Evolutionary conservation across 2,888 invertebrate species (phyloP).

Genomic region (Baronia brevicornis): DNA sequence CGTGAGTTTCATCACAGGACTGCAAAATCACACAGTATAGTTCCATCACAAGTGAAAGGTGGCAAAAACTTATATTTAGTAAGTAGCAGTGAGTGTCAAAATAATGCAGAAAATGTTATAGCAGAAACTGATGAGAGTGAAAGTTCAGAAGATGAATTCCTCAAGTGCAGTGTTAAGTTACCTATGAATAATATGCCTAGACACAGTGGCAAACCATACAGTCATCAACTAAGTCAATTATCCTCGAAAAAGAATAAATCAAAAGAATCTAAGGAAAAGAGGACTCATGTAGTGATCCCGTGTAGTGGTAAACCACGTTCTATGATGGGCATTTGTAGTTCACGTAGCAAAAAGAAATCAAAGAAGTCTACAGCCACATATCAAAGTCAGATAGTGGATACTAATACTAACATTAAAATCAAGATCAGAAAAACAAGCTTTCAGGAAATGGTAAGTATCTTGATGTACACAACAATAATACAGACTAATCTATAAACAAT

Average conservation of each 20-base stretch:
- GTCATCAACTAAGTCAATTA: constrained; percentile 75
- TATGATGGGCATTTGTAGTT: constrained; percentile 67
- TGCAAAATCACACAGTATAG: constrained; percentile 46
- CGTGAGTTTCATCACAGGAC: constrained; percentile 45
- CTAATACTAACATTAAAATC: constrained; percentile 79
- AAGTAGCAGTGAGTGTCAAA: constrained; percentile 67
- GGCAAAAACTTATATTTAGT: constrained; percentile 72
- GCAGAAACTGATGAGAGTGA: constrained; percentile 40
- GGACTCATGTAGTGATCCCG: constrained; percentile 55
- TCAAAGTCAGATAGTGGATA: constrained; percentile 79
- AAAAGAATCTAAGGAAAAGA: constrained; percentile 51
- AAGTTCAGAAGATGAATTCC: constrained; percentile 68
- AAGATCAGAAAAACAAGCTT: constrained; percentile 79
- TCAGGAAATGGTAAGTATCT: constrained; percentile 60
- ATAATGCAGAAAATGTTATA: constrained; percentile 41
- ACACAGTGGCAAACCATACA: constrained; percentile 71
- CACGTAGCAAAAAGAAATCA: constrained; percentile 67
- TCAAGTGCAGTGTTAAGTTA: constrained; percentile 66
- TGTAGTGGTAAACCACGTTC: constrained; percentile 71
- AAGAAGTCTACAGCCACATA: constrained; percentile 68
- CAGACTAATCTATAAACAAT: not conserved
- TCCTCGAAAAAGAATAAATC: constrained; percentile 66
- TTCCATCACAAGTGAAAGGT: constrained; percentile 60
- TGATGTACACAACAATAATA: too few species aligned
- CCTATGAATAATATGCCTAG: constrained; percentile 56